phyloP scores from a whole-genome alignment of 2,113 vertebrate species.

The Heterotilapia buettikoferi region DNA sequence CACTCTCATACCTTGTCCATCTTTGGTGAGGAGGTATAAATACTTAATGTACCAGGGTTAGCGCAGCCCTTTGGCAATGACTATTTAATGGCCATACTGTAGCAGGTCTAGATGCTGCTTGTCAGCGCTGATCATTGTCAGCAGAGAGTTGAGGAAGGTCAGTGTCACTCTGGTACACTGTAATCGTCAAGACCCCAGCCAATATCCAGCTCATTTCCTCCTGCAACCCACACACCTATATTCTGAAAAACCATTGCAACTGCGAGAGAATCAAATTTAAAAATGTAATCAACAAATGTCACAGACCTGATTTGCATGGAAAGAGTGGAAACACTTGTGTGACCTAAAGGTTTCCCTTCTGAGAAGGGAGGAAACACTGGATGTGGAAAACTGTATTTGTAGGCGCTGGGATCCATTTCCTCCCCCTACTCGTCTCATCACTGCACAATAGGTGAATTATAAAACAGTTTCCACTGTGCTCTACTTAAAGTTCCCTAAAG shows the following conservation, averaged over 20 bases:
- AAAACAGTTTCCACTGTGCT: background rate
- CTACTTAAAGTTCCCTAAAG: background rate
- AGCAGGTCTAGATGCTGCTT: background rate
- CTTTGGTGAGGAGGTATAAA: slow-evolving; percentile 3
- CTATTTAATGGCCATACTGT: slow-evolving; percentile 27
- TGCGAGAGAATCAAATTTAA: background rate
- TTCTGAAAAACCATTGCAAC: background rate
- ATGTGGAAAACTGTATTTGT: background rate
- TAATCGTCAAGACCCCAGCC: background rate
- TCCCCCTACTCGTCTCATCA: background rate
- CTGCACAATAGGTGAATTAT: background rate
- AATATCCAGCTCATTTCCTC: background rate
- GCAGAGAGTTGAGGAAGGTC: background rate
- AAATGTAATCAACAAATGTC: background rate
- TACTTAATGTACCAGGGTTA: slow-evolving; percentile 18
- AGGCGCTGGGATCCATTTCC: fast-evolving
- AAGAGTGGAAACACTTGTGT: background rate
- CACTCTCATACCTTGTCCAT: background rate
- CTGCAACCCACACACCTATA: background rate
- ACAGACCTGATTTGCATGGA: background rate
- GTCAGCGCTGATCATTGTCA: background rate
- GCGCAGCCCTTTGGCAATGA: background rate
- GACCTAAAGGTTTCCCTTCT: background rate
- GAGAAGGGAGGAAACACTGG: background rate
- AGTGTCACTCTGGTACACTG: background rate